These are phyloP conservation scores for Drosophila hydei DNA, from an alignment of 1,140 invertebrate species.

Conservation along the genomic window DNA sequence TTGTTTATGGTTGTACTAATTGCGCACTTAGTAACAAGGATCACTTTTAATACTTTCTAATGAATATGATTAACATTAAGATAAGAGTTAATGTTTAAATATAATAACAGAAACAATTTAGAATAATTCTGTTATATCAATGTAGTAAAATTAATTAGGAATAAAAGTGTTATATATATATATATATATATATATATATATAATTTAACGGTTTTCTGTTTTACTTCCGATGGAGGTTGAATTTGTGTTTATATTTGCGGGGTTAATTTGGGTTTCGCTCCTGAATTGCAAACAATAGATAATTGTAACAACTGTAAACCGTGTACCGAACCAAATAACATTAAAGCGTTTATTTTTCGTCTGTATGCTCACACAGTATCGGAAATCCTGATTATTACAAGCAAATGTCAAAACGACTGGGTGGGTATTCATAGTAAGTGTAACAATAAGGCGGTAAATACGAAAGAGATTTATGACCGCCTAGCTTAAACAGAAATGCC, in stretches of 20 bases:
- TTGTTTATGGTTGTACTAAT: no score
- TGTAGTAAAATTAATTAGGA: no score
- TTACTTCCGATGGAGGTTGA: conserved; percentile 17
- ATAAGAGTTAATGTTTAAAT: no score
- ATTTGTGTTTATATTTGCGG: conserved; percentile 55
- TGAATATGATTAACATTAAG: no score
- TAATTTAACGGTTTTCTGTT: conserved; percentile 48
- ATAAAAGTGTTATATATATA: no score
- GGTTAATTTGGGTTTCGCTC: conserved; percentile 56
- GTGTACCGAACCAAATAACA: conserved; percentile 64
- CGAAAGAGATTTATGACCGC: conserved; percentile 71
- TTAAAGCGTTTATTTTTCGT: conserved; percentile 71
- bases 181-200: background rate
- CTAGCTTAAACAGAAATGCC: conserved; percentile 51
- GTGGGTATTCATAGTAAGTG: conserved; percentile 46
- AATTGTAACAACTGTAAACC: conserved; percentile 77
- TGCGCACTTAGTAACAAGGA: no score
- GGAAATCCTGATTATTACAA: conserved; percentile 77
- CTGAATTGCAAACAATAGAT: conserved; percentile 59
- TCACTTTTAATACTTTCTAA: no score
- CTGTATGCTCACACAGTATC: conserved; percentile 48
- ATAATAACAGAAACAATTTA: no score
- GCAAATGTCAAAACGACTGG: conserved; percentile 70
- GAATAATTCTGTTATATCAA: no score
- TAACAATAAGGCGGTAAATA: conserved; percentile 60